A percentile compares a stretch with the other conserved stretches of the same genome.
phyloP scores from a whole-genome alignment of 2,888 invertebrate genomes.

The Hypena proboscidalis region DNA sequence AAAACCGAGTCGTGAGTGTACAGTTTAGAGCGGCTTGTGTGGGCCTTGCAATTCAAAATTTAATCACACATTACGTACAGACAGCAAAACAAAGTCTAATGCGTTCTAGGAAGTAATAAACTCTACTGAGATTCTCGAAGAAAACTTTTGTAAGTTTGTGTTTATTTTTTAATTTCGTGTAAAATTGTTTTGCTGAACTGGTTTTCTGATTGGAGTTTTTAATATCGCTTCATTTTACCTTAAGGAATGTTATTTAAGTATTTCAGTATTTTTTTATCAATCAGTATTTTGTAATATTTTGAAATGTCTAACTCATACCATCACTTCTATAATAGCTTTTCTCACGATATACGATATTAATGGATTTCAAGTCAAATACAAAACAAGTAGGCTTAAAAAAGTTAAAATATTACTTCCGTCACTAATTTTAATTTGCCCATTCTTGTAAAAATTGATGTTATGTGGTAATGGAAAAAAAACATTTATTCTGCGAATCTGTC shows the following conservation, averaged over 20 bases:
- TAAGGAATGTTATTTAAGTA: too few relatives aligned
- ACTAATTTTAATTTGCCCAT: constrained; percentile 1
- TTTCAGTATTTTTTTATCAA: too few relatives aligned
- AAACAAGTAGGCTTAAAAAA: too few relatives aligned
- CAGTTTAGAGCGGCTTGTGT: constrained; percentile 57
- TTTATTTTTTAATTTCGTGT: constrained; percentile 26
- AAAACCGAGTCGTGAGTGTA: constrained; percentile 34
- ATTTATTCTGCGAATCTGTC: not conserved
- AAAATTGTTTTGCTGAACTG: constrained; percentile 17
- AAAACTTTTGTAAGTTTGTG: constrained; percentile 19
- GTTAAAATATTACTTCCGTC: not conserved
- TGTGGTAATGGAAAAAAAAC: constrained; percentile 4
- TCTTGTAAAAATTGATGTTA: constrained; percentile 2
- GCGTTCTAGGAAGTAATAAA: constrained; percentile 22
- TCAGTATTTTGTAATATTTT: too few relatives aligned
- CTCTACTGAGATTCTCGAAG: constrained; percentile 10
- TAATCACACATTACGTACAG: constrained; percentile 61
- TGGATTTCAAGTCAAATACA: too few relatives aligned
- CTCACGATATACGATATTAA: too few relatives aligned
- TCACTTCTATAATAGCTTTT: too few relatives aligned
- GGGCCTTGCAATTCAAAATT: constrained; percentile 66
- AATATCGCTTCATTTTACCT: too few relatives aligned
- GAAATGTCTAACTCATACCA: too few relatives aligned
- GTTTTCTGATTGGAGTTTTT: too few relatives aligned
- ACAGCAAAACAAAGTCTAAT: constrained; percentile 33